Conservation (phyloP, 2,888 invertebrate genomes). For the Drosophila nr. fundita region DNA sequence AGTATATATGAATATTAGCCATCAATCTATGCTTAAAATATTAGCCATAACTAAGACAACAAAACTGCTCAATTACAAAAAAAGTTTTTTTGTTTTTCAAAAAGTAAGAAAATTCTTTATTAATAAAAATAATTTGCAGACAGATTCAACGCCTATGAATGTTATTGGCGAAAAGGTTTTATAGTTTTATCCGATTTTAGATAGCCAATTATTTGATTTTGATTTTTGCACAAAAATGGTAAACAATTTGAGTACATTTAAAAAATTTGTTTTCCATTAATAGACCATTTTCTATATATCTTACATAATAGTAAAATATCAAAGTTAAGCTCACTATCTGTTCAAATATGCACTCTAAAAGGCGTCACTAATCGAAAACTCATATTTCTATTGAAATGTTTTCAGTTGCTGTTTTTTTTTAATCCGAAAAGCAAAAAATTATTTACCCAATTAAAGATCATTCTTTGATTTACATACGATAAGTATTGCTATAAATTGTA, state of each 20-base stretch:
- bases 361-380: not conserved
- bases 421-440: not conserved
- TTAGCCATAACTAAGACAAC: not conserved
- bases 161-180: rapidly evolving
- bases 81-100: not conserved
- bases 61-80: too few relatives aligned
- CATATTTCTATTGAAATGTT: not conserved
- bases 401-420: not conserved
- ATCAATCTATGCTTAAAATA: not conserved
- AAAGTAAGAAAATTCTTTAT: not conserved
- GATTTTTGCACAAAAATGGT: not conserved
- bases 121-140: not conserved
- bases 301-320: not conserved
- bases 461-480: not conserved
- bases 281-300: not conserved
- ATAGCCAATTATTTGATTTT: not conserved
- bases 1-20: not conserved
- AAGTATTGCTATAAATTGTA: not conserved
- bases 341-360: not conserved
- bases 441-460: not conserved
- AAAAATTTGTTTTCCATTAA: not conserved
- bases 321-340: not conserved
- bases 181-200: not conserved
- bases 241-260: not conserved
- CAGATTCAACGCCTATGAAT: not conserved